Evolutionary conservation across 1,140 invertebrate genomes (phyloP).

Genomic region (Calosoma granatense): DNA sequence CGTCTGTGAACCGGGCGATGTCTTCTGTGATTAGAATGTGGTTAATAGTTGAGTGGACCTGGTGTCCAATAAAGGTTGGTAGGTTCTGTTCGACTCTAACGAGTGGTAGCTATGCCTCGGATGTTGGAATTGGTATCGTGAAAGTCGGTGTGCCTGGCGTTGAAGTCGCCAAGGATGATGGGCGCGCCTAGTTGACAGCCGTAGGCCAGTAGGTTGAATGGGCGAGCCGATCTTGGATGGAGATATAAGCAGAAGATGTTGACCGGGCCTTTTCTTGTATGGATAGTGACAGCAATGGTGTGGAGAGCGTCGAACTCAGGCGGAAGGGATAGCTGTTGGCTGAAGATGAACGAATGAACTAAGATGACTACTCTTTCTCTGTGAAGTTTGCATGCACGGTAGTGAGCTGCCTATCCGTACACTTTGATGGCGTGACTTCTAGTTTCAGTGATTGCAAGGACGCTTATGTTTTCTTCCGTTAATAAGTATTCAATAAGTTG

Average conservation of each 20-base stretch:
- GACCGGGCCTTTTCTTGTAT: neutral
- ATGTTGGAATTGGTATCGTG: neutral
- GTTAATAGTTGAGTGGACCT: neutral
- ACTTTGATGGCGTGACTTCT: neutral
- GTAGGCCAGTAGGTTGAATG: neutral
- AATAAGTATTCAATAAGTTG: neutral
- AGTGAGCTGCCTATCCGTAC: neutral
- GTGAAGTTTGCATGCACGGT: neutral
- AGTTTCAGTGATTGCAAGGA: neutral
- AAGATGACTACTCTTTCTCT: neutral
- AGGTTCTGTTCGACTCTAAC: neutral
- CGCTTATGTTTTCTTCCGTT: neutral
- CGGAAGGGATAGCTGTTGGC: too few relatives aligned
- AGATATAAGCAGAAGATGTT: neutral
- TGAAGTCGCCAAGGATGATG: neutral
- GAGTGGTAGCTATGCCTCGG: neutral
- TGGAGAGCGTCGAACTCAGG: neutral
- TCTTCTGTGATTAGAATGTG: neutral
- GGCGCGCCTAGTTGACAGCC: neutral
- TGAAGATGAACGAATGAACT: neutral
- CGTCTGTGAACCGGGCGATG: neutral
- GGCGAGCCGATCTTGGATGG: neutral
- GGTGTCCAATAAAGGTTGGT: neutral
- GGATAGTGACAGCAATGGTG: neutral
- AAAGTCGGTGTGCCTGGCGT: neutral